Evolutionary conservation across 2,113 vertebrate genomes (phyloP), one percentile per base, ranked within the genome.

Genomic region (Neotoma lepida): DNA sequence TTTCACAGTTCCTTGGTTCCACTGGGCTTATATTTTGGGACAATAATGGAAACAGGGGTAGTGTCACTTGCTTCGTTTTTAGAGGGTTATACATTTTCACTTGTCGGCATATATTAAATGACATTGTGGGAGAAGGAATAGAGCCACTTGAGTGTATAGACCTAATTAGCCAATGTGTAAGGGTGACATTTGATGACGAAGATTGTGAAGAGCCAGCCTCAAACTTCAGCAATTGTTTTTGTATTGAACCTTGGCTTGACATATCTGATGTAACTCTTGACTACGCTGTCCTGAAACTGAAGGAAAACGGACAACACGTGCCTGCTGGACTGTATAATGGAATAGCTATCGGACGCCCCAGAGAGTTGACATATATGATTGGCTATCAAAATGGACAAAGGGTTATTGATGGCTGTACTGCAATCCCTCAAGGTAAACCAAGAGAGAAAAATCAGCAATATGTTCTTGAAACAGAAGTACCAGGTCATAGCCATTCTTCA

Each of bases 51-150:
- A 92, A 44, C 0, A 0, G 0, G 0, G 94, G 94, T 12, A 18
- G 0, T 44, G 96, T 78, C 33, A 96, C 96, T 68, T 97, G 97
- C 89, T 97, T 97, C 74, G 94, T 97, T 46, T 90, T 97, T 15
- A 51, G 0, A 49, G 30, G 6, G 1, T 2, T 39, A 5, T 95
- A 46, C 70, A 77, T 97, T 87, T 58, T 97, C 8, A 98, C 97
- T 66, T 97, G 96, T 76, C 8, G 7, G 0, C 97, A 97, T 71
- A 85, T 97, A 24, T 18, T 96, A 54, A 4, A 0, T 9, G 0
- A 4, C 0, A 90, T 96, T 9, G 87, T 96, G 39, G 97, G 96
- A 46, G 0, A 33, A 44, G 93, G 39, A 12, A 54, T 24, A 26
- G 92, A 96, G 8, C 4, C 1, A 41, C 13, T 22, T 46, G 0